Evolutionary conservation across 2,113 vertebrate species (phyloP).

Genomic region (Fregetta grallaria): DNA sequence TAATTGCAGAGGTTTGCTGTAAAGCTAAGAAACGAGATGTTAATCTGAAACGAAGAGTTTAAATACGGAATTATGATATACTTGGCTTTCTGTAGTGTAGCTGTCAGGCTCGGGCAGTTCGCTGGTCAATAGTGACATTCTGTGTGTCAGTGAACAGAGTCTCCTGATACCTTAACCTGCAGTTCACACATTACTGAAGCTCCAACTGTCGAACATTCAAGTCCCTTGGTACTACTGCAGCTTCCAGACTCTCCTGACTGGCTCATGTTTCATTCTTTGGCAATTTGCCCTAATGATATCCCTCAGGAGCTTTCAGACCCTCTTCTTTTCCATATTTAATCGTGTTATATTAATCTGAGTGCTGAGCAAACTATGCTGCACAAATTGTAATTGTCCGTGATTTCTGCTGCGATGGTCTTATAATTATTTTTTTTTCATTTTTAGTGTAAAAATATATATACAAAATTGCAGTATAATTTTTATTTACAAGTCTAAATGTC

Average conservation of each 20-base stretch:
- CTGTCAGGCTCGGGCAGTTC: conserved; percentile 80
- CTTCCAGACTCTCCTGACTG: conserved; percentile 91
- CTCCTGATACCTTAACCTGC: conserved; percentile 82
- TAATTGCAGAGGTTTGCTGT: conserved; percentile 19
- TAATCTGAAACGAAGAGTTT: conserved; percentile 64
- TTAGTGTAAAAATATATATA: background rate
- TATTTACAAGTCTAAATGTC: background rate
- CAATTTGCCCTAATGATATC: conserved; percentile 99
- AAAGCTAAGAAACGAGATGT: conserved; percentile 53
- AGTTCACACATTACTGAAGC: conserved; percentile 87
- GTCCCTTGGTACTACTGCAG: conserved; percentile 87
- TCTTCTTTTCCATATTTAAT: conserved; percentile 96
- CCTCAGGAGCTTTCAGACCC: conserved; percentile 91
- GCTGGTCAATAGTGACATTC: conserved; percentile 93
- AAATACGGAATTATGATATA: conserved; percentile 71
- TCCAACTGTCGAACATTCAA: conserved; percentile 81
- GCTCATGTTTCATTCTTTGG: conserved; percentile 99
- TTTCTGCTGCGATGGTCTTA: background rate
- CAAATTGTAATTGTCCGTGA: conserved; percentile 28
- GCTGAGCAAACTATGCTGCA: conserved; percentile 76
- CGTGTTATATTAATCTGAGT: conserved; percentile 90
- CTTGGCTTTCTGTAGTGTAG: conserved; percentile 65
- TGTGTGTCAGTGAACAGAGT: conserved; percentile 89
- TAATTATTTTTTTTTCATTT: background rate
- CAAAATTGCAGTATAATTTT: background rate